These are phyloP conservation scores for Spongia lamella DNA, from an alignment of 37 sponge, comb jelly and placozoan species.

Conservation along the genomic window DNA sequence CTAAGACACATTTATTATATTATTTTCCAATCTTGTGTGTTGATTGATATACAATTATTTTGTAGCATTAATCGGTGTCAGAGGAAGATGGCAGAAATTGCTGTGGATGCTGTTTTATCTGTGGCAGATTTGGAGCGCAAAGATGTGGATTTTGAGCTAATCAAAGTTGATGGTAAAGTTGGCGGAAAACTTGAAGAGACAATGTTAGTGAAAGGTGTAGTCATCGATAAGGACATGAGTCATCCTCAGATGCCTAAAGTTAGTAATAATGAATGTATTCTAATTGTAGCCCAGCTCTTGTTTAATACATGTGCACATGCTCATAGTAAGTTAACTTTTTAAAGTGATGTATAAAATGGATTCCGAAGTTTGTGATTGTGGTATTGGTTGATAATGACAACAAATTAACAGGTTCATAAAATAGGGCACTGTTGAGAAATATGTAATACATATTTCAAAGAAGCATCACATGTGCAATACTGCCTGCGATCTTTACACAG, in stretches of 20 bases:
- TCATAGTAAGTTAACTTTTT: too few species aligned
- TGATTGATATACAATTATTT: neutral
- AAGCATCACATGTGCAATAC: too few species aligned
- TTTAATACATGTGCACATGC: too few species aligned
- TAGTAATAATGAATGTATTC: neutral
- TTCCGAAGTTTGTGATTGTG: neutral
- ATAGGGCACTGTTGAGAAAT: too few species aligned
- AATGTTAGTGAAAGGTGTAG: constrained; percentile 88
- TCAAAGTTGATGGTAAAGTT: constrained; percentile 93
- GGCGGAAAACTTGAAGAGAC: constrained; percentile 96
- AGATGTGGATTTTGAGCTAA: constrained; percentile 97
- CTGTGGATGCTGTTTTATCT: constrained; percentile 92
- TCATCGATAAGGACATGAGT: constrained; percentile 95
- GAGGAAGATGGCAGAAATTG: constrained; percentile 94
- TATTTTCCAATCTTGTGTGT: neutral
- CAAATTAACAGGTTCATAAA: too few species aligned
- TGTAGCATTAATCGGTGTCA: constrained; percentile 90
- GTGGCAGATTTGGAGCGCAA: constrained; percentile 93
- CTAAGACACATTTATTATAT: constrained; percentile 3
- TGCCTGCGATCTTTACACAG: too few species aligned
- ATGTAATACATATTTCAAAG: too few species aligned
- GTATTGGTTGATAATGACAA: too few species aligned
- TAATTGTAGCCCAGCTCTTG: neutral
- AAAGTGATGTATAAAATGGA: too few species aligned
- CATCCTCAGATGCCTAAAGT: constrained; percentile 99